A percentile compares a stretch with the other conserved stretches of the same genome.
phyloP scores from a whole-genome alignment of 2,113 vertebrate genomes.

The Zosterops borbonicus region DNA sequence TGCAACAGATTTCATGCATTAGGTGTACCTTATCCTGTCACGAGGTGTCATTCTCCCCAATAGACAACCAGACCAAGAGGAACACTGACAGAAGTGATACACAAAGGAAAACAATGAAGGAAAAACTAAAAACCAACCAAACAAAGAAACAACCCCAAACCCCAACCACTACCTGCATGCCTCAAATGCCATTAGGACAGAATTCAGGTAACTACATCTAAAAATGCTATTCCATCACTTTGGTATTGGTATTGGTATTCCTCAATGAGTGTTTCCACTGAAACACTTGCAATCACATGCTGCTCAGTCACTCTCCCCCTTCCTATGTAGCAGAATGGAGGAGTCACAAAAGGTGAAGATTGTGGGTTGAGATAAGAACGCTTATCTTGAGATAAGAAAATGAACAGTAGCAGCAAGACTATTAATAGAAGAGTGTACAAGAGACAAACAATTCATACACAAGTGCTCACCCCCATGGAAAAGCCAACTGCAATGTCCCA shows the following conservation, averaged over 20 bases:
- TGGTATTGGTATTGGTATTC: no score
- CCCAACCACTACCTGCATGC: neutral
- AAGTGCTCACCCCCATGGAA: neutral
- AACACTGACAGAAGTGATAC: neutral
- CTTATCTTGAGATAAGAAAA: neutral
- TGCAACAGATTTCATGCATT: neutral
- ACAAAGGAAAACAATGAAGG: neutral
- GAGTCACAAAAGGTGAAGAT: neutral
- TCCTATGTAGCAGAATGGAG: neutral
- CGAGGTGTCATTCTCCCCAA: neutral
- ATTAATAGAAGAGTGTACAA: neutral
- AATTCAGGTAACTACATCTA: neutral
- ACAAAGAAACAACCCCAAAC: neutral
- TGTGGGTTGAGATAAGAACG: neutral
- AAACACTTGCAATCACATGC: fast-evolving
- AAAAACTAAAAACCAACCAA: neutral
- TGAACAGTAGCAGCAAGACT: neutral
- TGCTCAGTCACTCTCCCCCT: neutral
- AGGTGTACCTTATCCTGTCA: neutral
- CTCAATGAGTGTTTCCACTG: neutral
- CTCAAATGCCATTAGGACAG: neutral
- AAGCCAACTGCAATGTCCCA: neutral
- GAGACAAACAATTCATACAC: neutral
- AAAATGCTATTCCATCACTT: neutral
- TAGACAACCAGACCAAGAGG: neutral